These are phyloP conservation scores for Pedetes capensis DNA, from an alignment of 2,113 vertebrate species.

Conservation along the genomic window DNA sequence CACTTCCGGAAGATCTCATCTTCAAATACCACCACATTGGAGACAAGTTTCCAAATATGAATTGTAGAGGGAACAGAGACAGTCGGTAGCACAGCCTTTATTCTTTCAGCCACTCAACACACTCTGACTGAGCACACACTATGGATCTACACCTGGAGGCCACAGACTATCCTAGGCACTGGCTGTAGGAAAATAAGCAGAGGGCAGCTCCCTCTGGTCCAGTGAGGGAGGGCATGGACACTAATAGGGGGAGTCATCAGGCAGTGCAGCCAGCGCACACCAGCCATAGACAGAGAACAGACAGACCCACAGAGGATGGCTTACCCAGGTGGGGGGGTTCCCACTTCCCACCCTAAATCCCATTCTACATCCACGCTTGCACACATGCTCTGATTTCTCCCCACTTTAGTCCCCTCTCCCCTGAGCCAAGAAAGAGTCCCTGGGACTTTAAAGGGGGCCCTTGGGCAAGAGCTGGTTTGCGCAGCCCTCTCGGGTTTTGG, in stretches of 20 bases:
- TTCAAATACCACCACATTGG: background rate
- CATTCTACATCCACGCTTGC: background rate
- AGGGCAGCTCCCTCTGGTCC: background rate
- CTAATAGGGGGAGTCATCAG: too few species aligned
- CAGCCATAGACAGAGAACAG: background rate
- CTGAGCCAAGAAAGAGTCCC: background rate
- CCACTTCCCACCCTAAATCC: background rate
- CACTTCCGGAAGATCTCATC: background rate
- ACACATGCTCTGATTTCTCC: background rate
- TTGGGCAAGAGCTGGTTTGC: background rate
- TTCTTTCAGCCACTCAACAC: constrained; percentile 7
- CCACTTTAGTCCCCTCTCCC: background rate
- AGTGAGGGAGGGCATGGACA: background rate
- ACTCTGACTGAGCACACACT: background rate
- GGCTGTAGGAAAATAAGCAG: background rate
- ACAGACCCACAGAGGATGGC: background rate
- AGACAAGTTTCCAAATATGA: background rate
- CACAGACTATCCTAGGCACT: background rate
- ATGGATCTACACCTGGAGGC: background rate
- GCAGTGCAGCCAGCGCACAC: background rate
- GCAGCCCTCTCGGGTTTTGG: too few species aligned
- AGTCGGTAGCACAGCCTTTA: background rate
- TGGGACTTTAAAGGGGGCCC: background rate
- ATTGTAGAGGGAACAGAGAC: background rate
- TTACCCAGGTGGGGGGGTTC: background rate